Evolutionary conservation across 1,140 invertebrate genomes (phyloP), one percentile per base, ranked within the genome.

Genomic region (Muscidifurax raptorellus): DNA sequence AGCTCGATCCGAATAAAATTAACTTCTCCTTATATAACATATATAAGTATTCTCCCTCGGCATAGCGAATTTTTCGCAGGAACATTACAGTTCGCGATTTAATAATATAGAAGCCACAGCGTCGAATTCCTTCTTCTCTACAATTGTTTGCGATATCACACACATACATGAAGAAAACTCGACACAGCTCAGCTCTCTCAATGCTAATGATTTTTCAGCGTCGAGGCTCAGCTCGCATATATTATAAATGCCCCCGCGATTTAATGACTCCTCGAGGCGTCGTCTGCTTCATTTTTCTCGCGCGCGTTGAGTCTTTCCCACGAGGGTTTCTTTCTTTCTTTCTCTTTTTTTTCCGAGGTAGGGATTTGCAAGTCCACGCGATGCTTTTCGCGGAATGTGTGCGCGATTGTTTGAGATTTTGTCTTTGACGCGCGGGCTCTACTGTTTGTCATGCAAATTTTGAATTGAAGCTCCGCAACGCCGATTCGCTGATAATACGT

Each of bases 191-290:
- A 3, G 67, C 67, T 5, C 71, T 36, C 40, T 28, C 47, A 40
- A 66, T 32, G 77, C 52, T 67, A 67, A 79, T 79, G 77, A 79
- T 79, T 66, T 79, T 79, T 67, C 77, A 25, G 25, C 27, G 71
- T 18, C 18, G 6, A 44, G 22, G 22, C 72, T 32, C 69, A 28
- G 7, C 36, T 40, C 36, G 36, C 7, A 40, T 12, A 9, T 10
- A 72, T 67, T 52, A 67, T 4, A 67, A 67, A 67, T 67, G 25
- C 66, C 27, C 71, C 71, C 27, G 71, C n/a, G 74, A 76, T 40
- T 76, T 76, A 77, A 77, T 77, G 47, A 59, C 25, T 77, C 75
- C 66, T 27, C 3, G 66, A 67, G 66, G 44, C 28, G 52, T 27
- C 52, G 6, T 25, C 76, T 5, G 47, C 47, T 75, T n/a, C 40